Evolutionary conservation across 2,113 vertebrate species (phyloP).

Genomic region (Pithys albifrons): DNA sequence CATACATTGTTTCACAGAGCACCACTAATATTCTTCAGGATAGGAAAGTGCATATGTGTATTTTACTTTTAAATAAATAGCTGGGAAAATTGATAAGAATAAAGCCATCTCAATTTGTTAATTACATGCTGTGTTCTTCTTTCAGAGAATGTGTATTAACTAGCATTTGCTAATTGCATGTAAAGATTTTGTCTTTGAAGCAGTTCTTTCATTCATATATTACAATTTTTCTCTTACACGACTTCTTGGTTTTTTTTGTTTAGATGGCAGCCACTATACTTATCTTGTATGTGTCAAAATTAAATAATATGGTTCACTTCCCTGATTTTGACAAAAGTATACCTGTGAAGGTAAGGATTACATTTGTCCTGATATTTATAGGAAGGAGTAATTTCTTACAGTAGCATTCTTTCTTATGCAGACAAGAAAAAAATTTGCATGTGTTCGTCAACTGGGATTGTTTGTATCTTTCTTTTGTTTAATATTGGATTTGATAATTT

Average conservation of each 20-base stretch:
- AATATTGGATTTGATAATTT: neutral
- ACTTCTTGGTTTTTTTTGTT: slow-evolving; percentile 31
- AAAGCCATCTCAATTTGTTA: neutral
- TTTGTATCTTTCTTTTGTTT: neutral
- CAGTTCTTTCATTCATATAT: neutral
- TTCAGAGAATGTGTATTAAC: fast-evolving
- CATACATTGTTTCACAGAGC: neutral
- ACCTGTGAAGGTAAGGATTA: slow-evolving; percentile 74
- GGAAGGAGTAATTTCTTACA: neutral
- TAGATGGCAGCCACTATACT: slow-evolving; percentile 80
- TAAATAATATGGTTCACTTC: slow-evolving; percentile 76
- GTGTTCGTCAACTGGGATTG: neutral
- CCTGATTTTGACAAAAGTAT: slow-evolving; percentile 81
- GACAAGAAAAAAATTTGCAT: neutral
- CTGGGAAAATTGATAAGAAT: neutral
- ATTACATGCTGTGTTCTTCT: neutral
- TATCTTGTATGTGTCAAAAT: slow-evolving; percentile 79
- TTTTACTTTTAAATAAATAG: neutral
- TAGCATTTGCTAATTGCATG: neutral
- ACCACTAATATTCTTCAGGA: neutral
- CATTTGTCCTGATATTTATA: neutral
- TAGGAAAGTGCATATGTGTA: neutral
- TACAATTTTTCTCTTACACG: neutral
- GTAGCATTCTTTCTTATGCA: neutral
- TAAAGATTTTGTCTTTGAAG: neutral